Evolutionary conservation across 2,888 invertebrate species (phyloP), one percentile per base, ranked within the genome.

Genomic region (Pheosia gnoma): DNA sequence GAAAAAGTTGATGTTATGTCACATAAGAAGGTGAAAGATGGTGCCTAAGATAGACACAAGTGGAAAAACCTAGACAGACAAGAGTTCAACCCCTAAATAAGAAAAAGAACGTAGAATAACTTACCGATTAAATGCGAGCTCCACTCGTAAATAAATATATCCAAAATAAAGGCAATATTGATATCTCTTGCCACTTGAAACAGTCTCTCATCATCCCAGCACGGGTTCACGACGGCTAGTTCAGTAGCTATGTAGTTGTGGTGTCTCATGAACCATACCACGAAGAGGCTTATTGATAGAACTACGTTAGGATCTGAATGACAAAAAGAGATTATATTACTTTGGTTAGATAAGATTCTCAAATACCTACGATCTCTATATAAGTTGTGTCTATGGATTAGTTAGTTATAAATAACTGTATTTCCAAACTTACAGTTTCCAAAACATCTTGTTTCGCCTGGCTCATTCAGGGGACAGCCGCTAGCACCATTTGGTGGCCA

Each of bases 191-290:
- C 72, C 0, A 65, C 69, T 37, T 77, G 65, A 60, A 82, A 85
- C 4, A 83, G 65, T 53, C 63, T 68, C 0, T 82, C 77, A 37
- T 85, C 84, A 11, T 72, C 65, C 85, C 85, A 85, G 59, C 82
- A 81, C 0, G 81, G 80, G 49, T 85, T 85, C 0, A 83, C 57
- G 2, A 49, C 36, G 0, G 74, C 64, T 55, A 85, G 59, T 5
- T 70, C 58, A 0, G 66, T 64, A 0, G 83, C 84, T 4, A 84
- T 68, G 0, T 58, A 55, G 54, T 84, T 83, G 61, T 85, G 84
- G 9, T 79, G 66, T 11, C 84, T 74, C 79, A 80, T 82, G 3
- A 78, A 74, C 82, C 82, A 85, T 10, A 79, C 70, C 0, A 71
- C 43, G 36, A 79, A 72, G 1, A 86, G n/a, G 45, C 80, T 80